Conservation (phyloP, 2,113 vertebrate genomes). For the Sinosuthora webbiana region DNA sequence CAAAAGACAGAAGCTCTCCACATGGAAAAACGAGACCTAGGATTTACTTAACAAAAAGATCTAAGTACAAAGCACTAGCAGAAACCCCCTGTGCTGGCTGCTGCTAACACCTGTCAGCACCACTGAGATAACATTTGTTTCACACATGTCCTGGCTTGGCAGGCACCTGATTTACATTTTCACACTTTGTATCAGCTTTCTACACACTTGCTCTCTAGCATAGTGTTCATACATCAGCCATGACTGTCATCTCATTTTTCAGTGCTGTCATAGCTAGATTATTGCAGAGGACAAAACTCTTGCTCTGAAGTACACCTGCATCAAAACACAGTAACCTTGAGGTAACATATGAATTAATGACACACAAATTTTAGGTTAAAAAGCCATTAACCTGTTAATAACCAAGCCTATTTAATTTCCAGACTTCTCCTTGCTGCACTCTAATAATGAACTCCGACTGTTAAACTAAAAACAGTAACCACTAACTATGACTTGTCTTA, state of each 20-base stretch:
- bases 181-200: constrained; percentile 24
- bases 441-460: not conserved
- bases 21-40: not conserved
- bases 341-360: not conserved
- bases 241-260: not conserved
- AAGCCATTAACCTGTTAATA: not conserved
- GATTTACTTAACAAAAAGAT: not conserved
- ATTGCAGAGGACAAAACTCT: not conserved
- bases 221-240: not conserved
- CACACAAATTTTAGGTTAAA: not conserved
- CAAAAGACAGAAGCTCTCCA: not conserved
- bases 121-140: constrained; percentile 1
- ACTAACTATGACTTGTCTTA: not conserved
- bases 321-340: not conserved
- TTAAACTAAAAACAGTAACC: not conserved
- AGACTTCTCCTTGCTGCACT: not conserved
- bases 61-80: not conserved
- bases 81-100: not conserved
- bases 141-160: constrained; percentile 21
- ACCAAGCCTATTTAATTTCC: not conserved
- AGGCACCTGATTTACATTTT: constrained; percentile 48
- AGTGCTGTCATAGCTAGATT: not conserved
- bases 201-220: not conserved
- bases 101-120: constrained; percentile 39
- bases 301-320: not conserved